Conservation (phyloP, 2,113 vertebrate genomes). For the Gallinago media region DNA sequence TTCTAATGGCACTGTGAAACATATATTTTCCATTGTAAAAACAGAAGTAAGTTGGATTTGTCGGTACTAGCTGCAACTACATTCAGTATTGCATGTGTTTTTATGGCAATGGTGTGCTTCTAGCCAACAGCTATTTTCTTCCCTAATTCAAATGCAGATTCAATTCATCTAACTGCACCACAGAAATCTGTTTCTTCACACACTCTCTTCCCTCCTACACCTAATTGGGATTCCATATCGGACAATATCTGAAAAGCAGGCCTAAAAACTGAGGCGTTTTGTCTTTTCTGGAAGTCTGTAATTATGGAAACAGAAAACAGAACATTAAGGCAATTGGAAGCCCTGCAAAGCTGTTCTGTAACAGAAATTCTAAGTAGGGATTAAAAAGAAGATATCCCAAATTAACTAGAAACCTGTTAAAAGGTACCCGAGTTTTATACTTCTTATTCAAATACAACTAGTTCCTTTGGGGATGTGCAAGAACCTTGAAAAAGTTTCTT, state of each 20-base stretch:
- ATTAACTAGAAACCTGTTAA: not conserved
- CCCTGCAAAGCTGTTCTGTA: not conserved
- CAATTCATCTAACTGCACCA: not conserved
- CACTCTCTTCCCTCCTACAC: not conserved
- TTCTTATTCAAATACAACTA: not conserved
- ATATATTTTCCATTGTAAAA: not conserved
- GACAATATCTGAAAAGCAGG: not conserved
- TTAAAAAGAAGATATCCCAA: not conserved
- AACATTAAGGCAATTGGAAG: not conserved
- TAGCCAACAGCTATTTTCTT: not conserved
- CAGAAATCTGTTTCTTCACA: not conserved
- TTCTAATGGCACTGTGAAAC: not conserved
- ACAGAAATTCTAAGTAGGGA: not conserved
- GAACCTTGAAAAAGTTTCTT: not conserved
- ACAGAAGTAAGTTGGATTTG: not conserved
- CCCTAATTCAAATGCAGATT: not conserved
- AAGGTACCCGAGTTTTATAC: not conserved
- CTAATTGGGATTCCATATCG: not conserved
- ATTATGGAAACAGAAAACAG: not conserved
- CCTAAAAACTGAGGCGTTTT: not conserved
- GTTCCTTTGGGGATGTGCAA: not conserved
- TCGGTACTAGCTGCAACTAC: not conserved
- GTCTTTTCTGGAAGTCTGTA: not conserved
- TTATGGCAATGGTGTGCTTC: not conserved
- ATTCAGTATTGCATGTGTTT: not conserved